A percentile compares a stretch with the other conserved stretches of the same genome.
These are phyloP conservation scores for Ctenoplectra terminalis DNA, from an alignment of 1,140 invertebrate genomes.

Conservation along the genomic window DNA sequence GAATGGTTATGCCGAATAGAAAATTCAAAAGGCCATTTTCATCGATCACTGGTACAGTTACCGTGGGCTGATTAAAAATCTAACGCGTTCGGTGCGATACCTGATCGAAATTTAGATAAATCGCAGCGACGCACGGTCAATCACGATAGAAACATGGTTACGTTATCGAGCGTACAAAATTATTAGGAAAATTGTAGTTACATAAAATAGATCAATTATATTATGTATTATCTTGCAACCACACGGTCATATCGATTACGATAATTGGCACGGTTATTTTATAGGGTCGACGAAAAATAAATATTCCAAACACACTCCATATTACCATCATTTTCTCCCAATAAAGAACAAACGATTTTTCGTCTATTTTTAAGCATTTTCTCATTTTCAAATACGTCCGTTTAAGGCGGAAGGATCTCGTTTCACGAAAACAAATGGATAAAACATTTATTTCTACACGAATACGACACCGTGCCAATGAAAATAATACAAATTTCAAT, in stretches of 20 bases:
- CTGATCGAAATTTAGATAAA: conserved; percentile 12
- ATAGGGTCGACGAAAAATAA: background rate
- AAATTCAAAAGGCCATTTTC: background rate
- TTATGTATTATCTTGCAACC: background rate
- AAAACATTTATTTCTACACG: background rate
- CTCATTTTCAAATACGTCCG: background rate
- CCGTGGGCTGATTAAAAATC: background rate
- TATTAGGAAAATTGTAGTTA: background rate
- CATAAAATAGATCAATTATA: background rate
- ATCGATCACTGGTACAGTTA: background rate
- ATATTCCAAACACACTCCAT: background rate
- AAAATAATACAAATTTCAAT: background rate
- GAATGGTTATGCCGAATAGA: background rate
- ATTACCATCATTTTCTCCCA: too few species aligned
- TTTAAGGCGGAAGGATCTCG: background rate
- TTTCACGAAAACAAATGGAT: background rate
- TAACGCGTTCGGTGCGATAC: background rate
- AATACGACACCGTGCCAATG: background rate
- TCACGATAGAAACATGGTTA: background rate
- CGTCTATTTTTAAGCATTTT: background rate
- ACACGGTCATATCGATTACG: background rate
- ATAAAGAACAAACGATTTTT: conserved; percentile 5
- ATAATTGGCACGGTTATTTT: background rate
- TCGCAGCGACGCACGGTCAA: background rate
- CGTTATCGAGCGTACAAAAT: background rate